Evolutionary conservation across 2,888 invertebrate genomes (phyloP).

Genomic region (Melikaiella ostensackeni): DNA sequence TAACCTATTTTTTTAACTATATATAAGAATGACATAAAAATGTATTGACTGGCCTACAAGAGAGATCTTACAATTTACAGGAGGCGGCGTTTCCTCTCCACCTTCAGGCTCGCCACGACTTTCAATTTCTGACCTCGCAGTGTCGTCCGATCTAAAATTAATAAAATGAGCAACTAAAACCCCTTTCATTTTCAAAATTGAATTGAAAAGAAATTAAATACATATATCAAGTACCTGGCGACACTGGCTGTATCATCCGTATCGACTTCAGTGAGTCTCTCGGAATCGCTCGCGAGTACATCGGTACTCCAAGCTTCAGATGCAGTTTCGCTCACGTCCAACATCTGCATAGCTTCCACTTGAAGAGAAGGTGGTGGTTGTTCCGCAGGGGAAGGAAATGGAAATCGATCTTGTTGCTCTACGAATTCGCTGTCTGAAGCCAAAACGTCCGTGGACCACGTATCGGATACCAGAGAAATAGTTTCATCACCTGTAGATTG

Average conservation of each 20-base stretch:
- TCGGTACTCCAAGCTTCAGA: conserved; percentile 99
- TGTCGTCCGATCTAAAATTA: conserved; percentile 84
- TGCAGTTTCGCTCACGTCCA: conserved; percentile 93
- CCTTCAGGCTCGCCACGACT: conserved; percentile 76
- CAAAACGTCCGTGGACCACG: conserved; percentile 98
- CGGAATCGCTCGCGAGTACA: conserved; percentile 95
- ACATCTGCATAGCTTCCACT: conserved; percentile 74
- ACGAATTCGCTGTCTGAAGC: conserved; percentile 97
- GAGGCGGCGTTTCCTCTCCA: conserved; percentile 76
- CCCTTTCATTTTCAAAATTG: neutral
- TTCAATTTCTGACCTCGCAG: conserved; percentile 81
- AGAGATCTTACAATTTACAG: conserved; percentile 54
- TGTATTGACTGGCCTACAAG: neutral
- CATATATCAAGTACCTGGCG: conserved; percentile 76
- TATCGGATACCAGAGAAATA: conserved; percentile 97
- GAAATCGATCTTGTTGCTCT: conserved; percentile 83
- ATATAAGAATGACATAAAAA: no score
- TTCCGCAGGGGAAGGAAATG: conserved; percentile 63
- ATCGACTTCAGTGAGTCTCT: conserved; percentile 92
- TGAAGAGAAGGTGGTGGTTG: conserved; percentile 75
- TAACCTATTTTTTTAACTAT: no score
- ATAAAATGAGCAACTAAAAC: neutral
- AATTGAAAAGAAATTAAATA: neutral
- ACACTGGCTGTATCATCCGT: conserved; percentile 84
- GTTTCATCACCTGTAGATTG: conserved; percentile 90